Percentiles rank a stretch among this genome's conserved stretches.
These are phyloP conservation scores for Gadus chalcogrammus DNA, from an alignment of 2,113 vertebrate genomes.

Conservation along the genomic window DNA sequence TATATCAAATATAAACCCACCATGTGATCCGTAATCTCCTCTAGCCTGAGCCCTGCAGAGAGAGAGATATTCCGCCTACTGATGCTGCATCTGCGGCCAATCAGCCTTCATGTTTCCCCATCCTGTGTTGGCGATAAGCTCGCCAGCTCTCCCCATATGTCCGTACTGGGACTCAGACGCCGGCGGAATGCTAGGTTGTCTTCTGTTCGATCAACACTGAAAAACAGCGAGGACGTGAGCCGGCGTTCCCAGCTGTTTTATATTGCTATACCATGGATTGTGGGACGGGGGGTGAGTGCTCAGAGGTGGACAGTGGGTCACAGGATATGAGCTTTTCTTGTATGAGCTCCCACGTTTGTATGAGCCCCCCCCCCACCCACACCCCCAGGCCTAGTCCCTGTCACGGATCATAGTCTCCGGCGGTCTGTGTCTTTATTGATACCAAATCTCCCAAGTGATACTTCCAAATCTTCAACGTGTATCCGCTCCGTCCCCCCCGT, in stretches of 20 bases:
- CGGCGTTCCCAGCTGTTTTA: too few species aligned
- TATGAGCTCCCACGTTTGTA: constrained; percentile 6
- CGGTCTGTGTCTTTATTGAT: constrained; percentile 60
- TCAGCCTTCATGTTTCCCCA: constrained; percentile 43
- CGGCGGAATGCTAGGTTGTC: too few species aligned
- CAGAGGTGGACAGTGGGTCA: constrained; percentile 17
- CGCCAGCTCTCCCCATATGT: too few species aligned
- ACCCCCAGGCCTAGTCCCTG: constrained; percentile 33
- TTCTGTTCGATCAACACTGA: too few species aligned
- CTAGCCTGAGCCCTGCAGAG: constrained; percentile 30
- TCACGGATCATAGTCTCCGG: constrained; percentile 36
- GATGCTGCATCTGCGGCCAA: constrained; percentile 44
- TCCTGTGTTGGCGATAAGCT: neutral
- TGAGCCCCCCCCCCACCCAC: neutral
- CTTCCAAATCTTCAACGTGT: constrained; percentile 52
- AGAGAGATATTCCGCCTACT: constrained; percentile 44
- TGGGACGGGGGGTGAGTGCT: neutral
- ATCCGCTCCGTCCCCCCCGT: constrained; percentile 36
- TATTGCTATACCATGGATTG: too few species aligned
- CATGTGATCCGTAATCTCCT: constrained; percentile 44
- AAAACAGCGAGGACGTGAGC: too few species aligned
- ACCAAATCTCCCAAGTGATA: constrained; percentile 51
- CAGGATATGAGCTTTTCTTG: constrained; percentile 55
- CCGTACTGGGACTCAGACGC: too few species aligned
- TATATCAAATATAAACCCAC: too few species aligned